These are phyloP conservation scores for Garra rufa DNA, from an alignment of 2,113 vertebrate species.

Conservation along the genomic window DNA sequence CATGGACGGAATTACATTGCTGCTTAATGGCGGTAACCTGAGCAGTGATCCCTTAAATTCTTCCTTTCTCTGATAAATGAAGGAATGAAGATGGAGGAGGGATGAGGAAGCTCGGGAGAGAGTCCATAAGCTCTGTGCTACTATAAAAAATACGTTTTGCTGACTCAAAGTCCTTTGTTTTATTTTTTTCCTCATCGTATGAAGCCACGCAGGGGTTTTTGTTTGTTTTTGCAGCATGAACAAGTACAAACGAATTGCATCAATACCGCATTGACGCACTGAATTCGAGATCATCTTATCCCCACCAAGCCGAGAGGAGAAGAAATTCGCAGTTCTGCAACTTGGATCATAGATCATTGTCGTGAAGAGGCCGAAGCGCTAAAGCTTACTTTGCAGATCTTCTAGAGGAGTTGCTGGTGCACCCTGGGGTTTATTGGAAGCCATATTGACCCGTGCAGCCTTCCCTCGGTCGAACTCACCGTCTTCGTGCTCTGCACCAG, in stretches of 20 bases:
- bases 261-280: neutral
- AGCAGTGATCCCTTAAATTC: constrained; percentile 56
- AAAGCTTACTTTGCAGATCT: constrained; percentile 43
- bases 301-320: neutral
- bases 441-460: constrained; percentile 54
- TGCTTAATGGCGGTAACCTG: constrained; percentile 54
- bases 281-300: constrained; percentile 8
- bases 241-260: constrained; percentile 13
- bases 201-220: neutral
- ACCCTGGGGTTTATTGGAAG: constrained; percentile 55
- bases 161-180: constrained; percentile 35
- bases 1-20: constrained; percentile 44
- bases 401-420: constrained; percentile 37
- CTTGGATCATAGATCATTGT: constrained; percentile 40
- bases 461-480: constrained; percentile 49
- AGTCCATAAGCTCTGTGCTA: constrained; percentile 1
- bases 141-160: neutral
- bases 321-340: neutral
- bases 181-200: neutral
- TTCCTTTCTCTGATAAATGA: constrained; percentile 39
- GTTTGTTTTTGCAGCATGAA: neutral
- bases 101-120: neutral
- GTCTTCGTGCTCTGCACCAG: constrained; percentile 51
- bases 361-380: neutral
- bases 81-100: constrained; percentile 30